A percentile compares a stretch with the other conserved stretches of the same genome.
Evolutionary conservation across 2,113 vertebrate genomes (phyloP).

Genomic region (Meriones unguiculatus): DNA sequence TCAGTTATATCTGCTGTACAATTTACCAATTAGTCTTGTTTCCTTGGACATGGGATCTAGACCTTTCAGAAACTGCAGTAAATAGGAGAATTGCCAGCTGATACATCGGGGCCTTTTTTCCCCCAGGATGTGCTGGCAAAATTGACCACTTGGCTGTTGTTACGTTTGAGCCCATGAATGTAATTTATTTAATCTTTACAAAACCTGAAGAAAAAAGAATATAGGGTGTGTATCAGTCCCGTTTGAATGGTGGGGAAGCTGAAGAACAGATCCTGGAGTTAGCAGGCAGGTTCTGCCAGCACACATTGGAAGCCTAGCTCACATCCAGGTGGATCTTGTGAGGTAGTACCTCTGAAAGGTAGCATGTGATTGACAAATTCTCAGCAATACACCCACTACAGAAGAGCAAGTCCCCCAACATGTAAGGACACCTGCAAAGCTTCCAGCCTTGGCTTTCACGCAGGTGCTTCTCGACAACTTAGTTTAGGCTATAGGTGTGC

Average conservation of each 20-base stretch:
- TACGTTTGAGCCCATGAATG: not conserved
- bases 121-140: not conserved
- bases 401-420: not conserved
- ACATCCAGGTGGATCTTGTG: not conserved
- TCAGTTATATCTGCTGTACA: conserved; percentile 55
- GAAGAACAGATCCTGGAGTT: not conserved
- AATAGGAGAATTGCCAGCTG: not conserved
- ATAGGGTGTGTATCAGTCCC: not conserved
- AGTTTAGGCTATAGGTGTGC: not conserved
- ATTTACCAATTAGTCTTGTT: conserved; percentile 62
- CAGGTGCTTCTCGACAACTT: not conserved
- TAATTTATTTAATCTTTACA: not conserved
- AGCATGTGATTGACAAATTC: not conserved
- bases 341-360: not conserved
- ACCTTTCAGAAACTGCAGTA: not conserved
- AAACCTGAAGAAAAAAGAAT: not conserved
- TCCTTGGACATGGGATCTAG: conserved; percentile 31
- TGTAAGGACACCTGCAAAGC: not conserved
- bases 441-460: not conserved
- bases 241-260: not conserved
- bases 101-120: not conserved
- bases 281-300: not conserved
- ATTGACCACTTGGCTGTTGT: not conserved
- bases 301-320: not conserved
- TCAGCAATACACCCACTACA: not conserved